Percentiles rank a stretch among this genome's conserved stretches.
Conservation (phyloP, 1,140 invertebrate genomes). For the Bombus superbus region DNA sequence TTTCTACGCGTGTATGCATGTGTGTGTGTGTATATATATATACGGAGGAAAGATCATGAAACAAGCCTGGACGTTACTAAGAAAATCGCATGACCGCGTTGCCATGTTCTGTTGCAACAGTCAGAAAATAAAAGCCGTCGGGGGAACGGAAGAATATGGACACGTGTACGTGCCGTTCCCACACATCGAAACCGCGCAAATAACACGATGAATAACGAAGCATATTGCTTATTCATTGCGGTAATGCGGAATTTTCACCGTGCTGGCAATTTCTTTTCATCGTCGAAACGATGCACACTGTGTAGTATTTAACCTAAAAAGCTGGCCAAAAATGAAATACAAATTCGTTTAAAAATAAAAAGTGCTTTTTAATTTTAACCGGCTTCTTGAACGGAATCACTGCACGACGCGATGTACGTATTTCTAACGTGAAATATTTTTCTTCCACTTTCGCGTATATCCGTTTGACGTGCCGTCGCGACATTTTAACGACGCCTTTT, state of each 20-base stretch:
- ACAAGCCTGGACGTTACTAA: neutral
- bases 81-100: conserved; percentile 36
- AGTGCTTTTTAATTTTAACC: too few species aligned
- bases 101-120: conserved; percentile 25
- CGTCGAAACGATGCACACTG: neutral
- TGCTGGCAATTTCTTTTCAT: neutral
- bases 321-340: too few species aligned
- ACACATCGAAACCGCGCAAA: neutral
- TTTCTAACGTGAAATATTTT: too few species aligned
- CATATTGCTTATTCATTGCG: conserved; percentile 8
- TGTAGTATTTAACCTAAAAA: neutral
- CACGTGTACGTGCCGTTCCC: neutral
- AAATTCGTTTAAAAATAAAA: too few species aligned
- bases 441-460: too few species aligned
- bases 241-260: conserved; percentile 18
- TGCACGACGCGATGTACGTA: too few species aligned
- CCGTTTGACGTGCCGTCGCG: too few species aligned
- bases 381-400: too few species aligned
- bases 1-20: neutral
- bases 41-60: neutral
- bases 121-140: conserved; percentile 36
- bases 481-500: too few species aligned
- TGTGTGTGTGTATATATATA: neutral
- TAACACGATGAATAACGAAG: conserved; percentile 20
- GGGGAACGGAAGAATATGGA: conserved; percentile 8